Percentiles rank a stretch among this genome's conserved stretches.
Conservation (phyloP, 1,140 invertebrate genomes). For the Hylaeus anthracinus region DNA sequence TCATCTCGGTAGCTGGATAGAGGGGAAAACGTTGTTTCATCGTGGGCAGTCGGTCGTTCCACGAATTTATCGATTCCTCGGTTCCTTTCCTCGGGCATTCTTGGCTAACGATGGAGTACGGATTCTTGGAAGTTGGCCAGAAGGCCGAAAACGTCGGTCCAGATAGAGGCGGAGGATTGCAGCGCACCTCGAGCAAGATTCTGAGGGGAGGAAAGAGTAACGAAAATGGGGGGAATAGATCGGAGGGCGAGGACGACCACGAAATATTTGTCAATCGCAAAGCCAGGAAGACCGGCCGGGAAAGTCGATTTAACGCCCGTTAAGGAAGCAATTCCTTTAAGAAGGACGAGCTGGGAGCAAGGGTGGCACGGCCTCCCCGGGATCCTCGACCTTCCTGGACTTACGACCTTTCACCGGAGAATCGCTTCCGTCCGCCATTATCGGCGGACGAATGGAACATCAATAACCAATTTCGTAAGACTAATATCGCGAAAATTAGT, state of each 20-base stretch:
- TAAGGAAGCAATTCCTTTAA: conserved; percentile 68
- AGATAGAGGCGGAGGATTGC: conserved; percentile 47
- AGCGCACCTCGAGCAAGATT: conserved; percentile 36
- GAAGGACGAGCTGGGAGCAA: conserved; percentile 52
- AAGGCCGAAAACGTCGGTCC: conserved; percentile 36
- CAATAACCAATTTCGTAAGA: conserved; percentile 78
- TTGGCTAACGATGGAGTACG: conserved; percentile 33
- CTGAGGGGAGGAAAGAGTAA: conserved; percentile 6
- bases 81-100: conserved; percentile 41
- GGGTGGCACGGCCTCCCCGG: conserved; percentile 43
- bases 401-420: conserved; percentile 63
- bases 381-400: conserved; percentile 60
- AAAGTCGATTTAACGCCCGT: conserved; percentile 70
- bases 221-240: neutral
- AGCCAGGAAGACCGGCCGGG: conserved; percentile 38
- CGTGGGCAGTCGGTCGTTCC: conserved; percentile 26
- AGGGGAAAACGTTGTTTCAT: conserved; percentile 33
- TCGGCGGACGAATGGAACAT: conserved; percentile 72
- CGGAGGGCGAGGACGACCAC: conserved; percentile 32
- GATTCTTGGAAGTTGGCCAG: conserved; percentile 56
- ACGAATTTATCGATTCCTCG: conserved; percentile 64
- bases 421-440: conserved; percentile 66
- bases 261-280: conserved; percentile 67
- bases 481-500: conserved; percentile 79
- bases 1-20: neutral